Percentiles rank a stretch among this genome's conserved stretches.
Evolutionary conservation across 1,140 invertebrate genomes (phyloP).

Genomic region (Caenorhabditis briggsae): DNA sequence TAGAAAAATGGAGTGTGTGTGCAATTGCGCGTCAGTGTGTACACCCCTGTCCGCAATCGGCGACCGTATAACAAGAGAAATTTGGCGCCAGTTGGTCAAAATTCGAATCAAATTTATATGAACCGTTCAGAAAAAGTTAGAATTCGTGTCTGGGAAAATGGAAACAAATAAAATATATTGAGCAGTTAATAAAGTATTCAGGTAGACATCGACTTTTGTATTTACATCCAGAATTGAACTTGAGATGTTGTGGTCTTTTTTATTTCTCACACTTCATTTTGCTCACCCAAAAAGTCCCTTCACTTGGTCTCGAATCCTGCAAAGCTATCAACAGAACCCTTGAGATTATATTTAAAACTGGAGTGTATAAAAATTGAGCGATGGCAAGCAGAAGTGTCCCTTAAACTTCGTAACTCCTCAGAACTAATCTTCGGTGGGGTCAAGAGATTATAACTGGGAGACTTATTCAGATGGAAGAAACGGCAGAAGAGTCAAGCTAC

Average conservation of each 20-base stretch:
- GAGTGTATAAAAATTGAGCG: neutral
- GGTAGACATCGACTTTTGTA: neutral
- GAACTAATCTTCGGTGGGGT: slow-evolving; percentile 30
- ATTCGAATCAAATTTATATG: neutral
- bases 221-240: too few species aligned
- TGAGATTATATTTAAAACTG: neutral
- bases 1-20: slow-evolving; percentile 7
- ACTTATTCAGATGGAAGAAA: neutral
- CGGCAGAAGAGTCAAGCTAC: neutral
- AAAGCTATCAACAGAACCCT: too few species aligned
- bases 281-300: too few species aligned
- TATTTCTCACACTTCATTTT: too few species aligned
- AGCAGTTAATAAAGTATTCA: neutral
- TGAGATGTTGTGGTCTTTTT: too few species aligned
- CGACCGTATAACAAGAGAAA: neutral
- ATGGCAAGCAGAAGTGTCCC: neutral
- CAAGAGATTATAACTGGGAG: slow-evolving; percentile 36
- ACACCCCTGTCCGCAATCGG: neutral
- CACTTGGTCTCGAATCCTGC: too few species aligned
- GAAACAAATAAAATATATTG: too few species aligned
- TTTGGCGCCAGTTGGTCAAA: neutral
- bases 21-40: slow-evolving; percentile 41
- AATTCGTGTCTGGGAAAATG: too few species aligned
- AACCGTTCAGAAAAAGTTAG: neutral
- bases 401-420: neutral